A percentile compares a stretch with the other conserved stretches of the same genome.
phyloP scores from a whole-genome alignment of 2,113 vertebrate species.

The Lasiurus cinereus region DNA sequence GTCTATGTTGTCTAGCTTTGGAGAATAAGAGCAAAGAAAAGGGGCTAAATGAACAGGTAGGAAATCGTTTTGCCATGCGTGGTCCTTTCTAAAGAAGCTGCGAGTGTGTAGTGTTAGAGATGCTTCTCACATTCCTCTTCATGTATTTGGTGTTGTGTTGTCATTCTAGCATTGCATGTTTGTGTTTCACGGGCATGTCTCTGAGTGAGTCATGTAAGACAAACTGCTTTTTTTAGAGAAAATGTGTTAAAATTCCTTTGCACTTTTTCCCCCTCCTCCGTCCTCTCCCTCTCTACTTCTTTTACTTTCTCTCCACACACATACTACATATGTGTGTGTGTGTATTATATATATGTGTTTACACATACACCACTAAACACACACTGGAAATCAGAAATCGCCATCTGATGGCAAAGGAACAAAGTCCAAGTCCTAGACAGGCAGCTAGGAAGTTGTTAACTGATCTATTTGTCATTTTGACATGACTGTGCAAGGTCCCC shows the following conservation, averaged over 20 bases:
- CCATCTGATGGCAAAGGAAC: constrained; percentile 37
- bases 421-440: not conserved
- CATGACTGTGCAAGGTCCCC: not conserved
- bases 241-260: not conserved
- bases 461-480: constrained; percentile 10
- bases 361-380: not conserved
- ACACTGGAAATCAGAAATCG: constrained; percentile 28
- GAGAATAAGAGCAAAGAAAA: constrained; percentile 23
- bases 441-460: constrained; percentile 31
- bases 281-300: not conserved
- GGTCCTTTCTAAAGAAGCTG: not conserved
- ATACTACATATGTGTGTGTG: not conserved
- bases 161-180: not conserved
- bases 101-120: not conserved
- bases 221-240: constrained; percentile 5
- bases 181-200: not conserved
- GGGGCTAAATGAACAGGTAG: not conserved
- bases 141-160: not conserved
- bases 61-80: not conserved
- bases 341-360: not conserved
- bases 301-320: not conserved
- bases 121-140: not conserved
- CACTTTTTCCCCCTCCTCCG: not conserved
- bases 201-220: not conserved
- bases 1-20: not conserved